phyloP scores from a whole-genome alignment of 2,113 vertebrate genomes.

The Notarius lentiginosus region DNA sequence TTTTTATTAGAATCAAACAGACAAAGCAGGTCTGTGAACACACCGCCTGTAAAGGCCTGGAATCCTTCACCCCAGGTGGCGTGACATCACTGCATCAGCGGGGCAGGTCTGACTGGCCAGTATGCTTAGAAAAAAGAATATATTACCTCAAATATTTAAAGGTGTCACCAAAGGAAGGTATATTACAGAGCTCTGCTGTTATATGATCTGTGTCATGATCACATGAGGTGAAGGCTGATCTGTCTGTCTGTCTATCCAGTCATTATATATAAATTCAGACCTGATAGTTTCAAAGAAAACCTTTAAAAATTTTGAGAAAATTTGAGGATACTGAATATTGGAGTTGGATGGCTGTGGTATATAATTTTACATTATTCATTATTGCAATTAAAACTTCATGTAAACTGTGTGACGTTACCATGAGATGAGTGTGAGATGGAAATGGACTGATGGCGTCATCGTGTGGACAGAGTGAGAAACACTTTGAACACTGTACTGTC shows the following conservation, averaged over 20 bases:
- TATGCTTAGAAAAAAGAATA: conserved; percentile 33
- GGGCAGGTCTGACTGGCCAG: conserved; percentile 19
- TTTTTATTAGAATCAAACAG: conserved; percentile 49
- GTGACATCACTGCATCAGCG: conserved; percentile 51
- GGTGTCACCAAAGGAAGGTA: conserved; percentile 6
- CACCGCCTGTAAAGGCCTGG: conserved; percentile 45
- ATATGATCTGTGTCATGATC: conserved; percentile 7
- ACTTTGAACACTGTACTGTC: neutral
- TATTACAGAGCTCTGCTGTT: conserved; percentile 7
- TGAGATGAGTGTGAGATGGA: neutral
- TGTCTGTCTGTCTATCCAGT: neutral
- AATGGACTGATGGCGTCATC: neutral
- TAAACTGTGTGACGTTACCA: neutral
- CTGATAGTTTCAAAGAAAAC: neutral
- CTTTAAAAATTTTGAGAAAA: no score
- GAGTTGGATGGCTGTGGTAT: neutral
- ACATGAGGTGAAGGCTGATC: neutral
- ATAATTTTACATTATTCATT: neutral
- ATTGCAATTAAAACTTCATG: neutral
- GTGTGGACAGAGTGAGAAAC: neutral
- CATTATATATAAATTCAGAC: neutral
- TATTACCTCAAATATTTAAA: conserved; percentile 19
- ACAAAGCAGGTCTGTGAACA: conserved; percentile 27
- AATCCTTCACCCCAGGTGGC: conserved; percentile 42
- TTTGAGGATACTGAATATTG: neutral